Evolutionary conservation across 1,140 invertebrate species (phyloP).

Genomic region (Eueides isabella): DNA sequence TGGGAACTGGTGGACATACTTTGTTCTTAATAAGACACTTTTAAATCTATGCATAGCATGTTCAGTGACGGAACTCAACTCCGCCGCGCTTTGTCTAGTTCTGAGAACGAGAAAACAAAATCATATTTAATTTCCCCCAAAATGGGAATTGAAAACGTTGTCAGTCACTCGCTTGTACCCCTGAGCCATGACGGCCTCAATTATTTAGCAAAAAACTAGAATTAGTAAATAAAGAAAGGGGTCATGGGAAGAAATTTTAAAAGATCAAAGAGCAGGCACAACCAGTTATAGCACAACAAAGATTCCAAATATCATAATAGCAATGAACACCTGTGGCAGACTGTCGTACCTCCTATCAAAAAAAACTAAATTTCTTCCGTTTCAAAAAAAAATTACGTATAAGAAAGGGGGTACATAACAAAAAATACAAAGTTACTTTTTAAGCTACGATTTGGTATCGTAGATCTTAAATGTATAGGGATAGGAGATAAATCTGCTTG

Average conservation of each 20-base stretch:
- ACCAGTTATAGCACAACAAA: not conserved
- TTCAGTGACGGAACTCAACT: too few species aligned
- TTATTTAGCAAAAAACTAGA: not conserved
- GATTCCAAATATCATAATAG: constrained; percentile 7
- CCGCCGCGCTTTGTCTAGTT: too few species aligned
- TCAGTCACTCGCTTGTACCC: too few species aligned
- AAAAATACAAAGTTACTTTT: not conserved
- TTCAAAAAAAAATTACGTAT: not conserved
- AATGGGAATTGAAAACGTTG: too few species aligned
- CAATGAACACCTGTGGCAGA: constrained; percentile 5
- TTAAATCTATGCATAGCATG: too few species aligned
- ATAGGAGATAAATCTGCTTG: constrained; percentile 15
- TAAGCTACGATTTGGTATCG: not conserved
- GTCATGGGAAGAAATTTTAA: not conserved
- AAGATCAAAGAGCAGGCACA: not conserved
- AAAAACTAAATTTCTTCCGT: not conserved
- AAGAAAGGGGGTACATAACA: not conserved
- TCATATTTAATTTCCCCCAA: too few species aligned
- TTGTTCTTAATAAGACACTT: too few species aligned
- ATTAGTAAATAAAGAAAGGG: not conserved
- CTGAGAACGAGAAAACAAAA: too few species aligned
- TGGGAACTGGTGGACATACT: too few species aligned
- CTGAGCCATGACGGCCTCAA: too few species aligned
- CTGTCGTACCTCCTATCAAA: not conserved
- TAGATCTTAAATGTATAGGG: not conserved